These are phyloP conservation scores for Hybos culiciformis DNA, from an alignment of 2,888 invertebrate species.

Conservation along the genomic window DNA sequence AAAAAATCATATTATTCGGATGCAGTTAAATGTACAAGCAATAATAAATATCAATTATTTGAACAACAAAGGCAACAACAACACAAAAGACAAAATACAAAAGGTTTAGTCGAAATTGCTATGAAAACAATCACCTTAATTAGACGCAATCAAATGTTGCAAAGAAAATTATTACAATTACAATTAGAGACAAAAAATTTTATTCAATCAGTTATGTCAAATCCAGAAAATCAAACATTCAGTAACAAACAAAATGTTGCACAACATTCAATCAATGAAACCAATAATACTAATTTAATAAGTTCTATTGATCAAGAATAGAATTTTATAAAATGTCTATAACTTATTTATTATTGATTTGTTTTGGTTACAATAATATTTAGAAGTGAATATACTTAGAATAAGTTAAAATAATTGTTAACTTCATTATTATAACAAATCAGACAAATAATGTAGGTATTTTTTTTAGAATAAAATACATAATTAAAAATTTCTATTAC, in stretches of 20 bases:
- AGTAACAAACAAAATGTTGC: slow-evolving; percentile 19
- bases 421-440: too few relatives aligned
- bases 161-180: slow-evolving; percentile 44
- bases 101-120: slow-evolving; percentile 46
- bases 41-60: background rate
- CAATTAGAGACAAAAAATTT: slow-evolving; percentile 50
- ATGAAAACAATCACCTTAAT: slow-evolving; percentile 48
- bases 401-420: too few relatives aligned
- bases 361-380: too few relatives aligned
- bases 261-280: background rate
- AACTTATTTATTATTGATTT: too few relatives aligned
- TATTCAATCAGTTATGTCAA: slow-evolving; percentile 44
- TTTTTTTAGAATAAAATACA: too few relatives aligned
- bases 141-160: slow-evolving; percentile 46
- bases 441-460: too few relatives aligned
- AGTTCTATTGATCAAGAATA: too few relatives aligned
- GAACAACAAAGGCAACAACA: background rate
- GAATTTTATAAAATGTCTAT: too few relatives aligned
- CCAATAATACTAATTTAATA: background rate
- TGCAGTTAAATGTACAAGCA: too few relatives aligned
- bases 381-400: too few relatives aligned
- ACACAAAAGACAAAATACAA: slow-evolving; percentile 16
- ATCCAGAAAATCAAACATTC: slow-evolving; percentile 33
- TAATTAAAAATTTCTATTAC: too few relatives aligned
- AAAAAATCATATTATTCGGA: too few relatives aligned